These are phyloP conservation scores for Spilosoma lubricipeda DNA, from an alignment of 2,888 invertebrate genomes.

Conservation along the genomic window DNA sequence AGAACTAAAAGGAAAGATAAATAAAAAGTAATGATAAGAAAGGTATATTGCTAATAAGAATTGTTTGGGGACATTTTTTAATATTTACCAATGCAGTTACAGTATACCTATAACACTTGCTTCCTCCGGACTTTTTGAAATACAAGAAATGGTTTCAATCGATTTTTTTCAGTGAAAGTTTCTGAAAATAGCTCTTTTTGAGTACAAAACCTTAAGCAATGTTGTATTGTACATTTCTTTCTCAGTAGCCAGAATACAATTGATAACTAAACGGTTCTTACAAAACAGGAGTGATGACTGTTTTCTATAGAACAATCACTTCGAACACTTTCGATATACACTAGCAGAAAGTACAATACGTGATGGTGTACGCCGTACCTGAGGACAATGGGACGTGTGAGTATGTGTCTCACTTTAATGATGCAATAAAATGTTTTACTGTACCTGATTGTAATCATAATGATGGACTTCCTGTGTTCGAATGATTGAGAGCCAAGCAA, in stretches of 20 bases:
- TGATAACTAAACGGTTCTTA: slow-evolving; percentile 5
- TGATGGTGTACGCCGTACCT: slow-evolving; percentile 25
- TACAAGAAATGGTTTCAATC: no score
- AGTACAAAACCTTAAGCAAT: no score
- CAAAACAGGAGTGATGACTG: slow-evolving; percentile 29
- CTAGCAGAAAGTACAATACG: slow-evolving; percentile 46
- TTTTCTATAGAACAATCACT: slow-evolving; percentile 50
- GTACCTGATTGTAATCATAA: slow-evolving; percentile 25
- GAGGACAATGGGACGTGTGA: slow-evolving; percentile 36
- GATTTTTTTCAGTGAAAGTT: no score
- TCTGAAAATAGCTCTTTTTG: no score
- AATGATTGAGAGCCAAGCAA: background rate
- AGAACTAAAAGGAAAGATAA: no score
- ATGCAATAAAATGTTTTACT: background rate
- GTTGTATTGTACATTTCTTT: no score
- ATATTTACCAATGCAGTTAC: no score
- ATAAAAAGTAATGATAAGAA: no score
- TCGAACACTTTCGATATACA: slow-evolving; percentile 49
- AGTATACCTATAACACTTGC: no score
- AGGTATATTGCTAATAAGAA: no score
- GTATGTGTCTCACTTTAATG: slow-evolving; percentile 17
- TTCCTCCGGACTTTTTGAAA: no score
- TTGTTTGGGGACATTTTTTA: no score
- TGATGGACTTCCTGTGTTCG: slow-evolving; percentile 8
- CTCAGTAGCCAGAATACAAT: background rate